Conservation (phyloP, 1,140 invertebrate genomes). For the Eurosta solidaginis region DNA sequence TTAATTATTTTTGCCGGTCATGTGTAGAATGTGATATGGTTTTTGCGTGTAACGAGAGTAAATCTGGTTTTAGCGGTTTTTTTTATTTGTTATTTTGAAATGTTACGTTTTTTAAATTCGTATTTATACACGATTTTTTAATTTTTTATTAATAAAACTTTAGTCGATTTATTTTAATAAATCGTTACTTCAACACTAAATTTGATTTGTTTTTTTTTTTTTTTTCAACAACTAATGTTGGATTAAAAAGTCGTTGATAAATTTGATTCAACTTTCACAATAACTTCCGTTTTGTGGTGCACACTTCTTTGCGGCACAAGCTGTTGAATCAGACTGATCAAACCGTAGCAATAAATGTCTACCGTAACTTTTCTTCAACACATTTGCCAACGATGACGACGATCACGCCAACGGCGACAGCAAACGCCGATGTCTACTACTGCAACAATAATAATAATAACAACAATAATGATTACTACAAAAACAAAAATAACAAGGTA, state of each 20-base stretch:
- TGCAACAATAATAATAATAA: not conserved
- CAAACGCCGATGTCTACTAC: not conserved
- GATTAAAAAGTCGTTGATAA: too few species aligned
- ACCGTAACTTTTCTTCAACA: slow-evolving; percentile 13
- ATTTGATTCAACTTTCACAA: not conserved
- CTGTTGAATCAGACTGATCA: slow-evolving; percentile 23
- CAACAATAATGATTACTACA: not conserved
- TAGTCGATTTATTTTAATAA: too few species aligned
- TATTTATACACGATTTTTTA: too few species aligned
- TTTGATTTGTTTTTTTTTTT: not conserved
- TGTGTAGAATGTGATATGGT: not conserved
- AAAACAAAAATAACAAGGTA: not conserved
- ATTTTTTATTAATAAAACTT: too few species aligned
- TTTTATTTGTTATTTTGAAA: not conserved
- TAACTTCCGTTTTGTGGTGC: slow-evolving; percentile 9
- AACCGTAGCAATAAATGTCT: not conserved
- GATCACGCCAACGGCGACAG: not conserved
- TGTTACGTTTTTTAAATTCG: too few species aligned
- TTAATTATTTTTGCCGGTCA: not conserved
- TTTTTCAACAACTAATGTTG: too few species aligned
- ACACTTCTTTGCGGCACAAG: slow-evolving; percentile 11
- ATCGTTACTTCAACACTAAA: too few species aligned
- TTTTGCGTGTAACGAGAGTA: not conserved
- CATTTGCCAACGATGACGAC: not conserved
- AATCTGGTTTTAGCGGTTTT: not conserved